phyloP scores from a whole-genome alignment of 2,797 vertebrate genomes.

The Carcharodon carcharias region DNA sequence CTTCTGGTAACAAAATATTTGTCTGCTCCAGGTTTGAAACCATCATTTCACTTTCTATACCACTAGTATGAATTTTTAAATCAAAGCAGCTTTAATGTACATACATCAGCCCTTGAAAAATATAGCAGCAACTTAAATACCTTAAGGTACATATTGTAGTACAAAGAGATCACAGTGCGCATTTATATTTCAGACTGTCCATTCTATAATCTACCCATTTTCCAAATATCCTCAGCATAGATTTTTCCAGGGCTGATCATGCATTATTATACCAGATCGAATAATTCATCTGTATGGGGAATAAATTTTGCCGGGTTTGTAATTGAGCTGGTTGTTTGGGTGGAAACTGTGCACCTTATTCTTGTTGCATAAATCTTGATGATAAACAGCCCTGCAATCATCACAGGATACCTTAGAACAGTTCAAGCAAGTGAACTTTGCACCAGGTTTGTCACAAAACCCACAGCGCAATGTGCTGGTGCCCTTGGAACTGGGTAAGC shows the following conservation, averaged over 20 bases:
- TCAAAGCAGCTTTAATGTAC: constrained; percentile 31
- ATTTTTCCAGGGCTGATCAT: constrained; percentile 36
- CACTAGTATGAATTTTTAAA: background rate
- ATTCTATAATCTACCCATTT: constrained; percentile 10
- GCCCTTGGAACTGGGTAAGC: constrained; percentile 57
- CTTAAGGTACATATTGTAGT: constrained; percentile 19
- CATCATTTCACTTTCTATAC: background rate
- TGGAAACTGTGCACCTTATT: constrained; percentile 86
- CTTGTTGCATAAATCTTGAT: constrained; percentile 85
- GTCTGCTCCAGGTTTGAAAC: background rate
- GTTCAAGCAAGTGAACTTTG: constrained; percentile 88
- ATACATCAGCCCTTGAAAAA: constrained; percentile 35
- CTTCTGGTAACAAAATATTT: background rate
- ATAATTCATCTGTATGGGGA: constrained; percentile 81
- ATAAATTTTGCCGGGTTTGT: constrained; percentile 84
- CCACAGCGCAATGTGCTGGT: constrained; percentile 67
- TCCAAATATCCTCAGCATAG: constrained; percentile 15
- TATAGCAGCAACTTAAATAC: constrained; percentile 33
- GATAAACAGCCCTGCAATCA: constrained; percentile 80
- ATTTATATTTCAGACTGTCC: constrained; percentile 15
- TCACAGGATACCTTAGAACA: constrained; percentile 97
- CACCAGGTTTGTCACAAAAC: constrained; percentile 88
- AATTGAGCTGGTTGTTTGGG: constrained; percentile 91
- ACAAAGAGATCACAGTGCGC: constrained; percentile 31
- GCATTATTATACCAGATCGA: constrained; percentile 13